A percentile compares a stretch with the other conserved stretches of the same genome.
Evolutionary conservation across 2,797 vertebrate species (phyloP).

Genomic region (Phrynocephalus guinanensis): DNA sequence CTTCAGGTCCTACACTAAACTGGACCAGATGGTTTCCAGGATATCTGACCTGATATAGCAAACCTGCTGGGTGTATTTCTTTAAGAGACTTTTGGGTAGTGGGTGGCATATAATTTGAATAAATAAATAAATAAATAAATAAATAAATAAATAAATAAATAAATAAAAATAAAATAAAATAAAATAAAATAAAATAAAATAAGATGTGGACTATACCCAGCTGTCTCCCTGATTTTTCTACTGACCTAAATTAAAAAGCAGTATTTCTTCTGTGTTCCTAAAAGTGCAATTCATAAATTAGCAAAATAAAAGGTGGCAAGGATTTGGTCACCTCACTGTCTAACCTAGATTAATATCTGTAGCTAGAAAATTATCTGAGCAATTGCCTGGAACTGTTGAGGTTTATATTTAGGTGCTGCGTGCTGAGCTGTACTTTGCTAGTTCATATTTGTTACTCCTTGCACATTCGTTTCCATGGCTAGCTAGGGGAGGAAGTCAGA

Average conservation of each 20-base stretch:
- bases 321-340: neutral
- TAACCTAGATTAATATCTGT: neutral
- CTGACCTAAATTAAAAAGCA: no score
- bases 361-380: neutral
- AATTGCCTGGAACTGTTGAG: accelerated
- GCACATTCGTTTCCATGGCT: neutral
- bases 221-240: no score
- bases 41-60: no score
- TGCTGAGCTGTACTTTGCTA: neutral
- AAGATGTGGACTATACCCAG: no score
- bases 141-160: no score
- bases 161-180: no score
- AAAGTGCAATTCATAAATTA: neutral
- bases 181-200: no score
- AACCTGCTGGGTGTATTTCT: no score
- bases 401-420: neutral
- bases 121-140: no score
- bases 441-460: neutral
- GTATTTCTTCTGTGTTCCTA: neutral
- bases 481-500: constrained; percentile 1
- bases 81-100: no score
- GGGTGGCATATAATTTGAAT: no score
- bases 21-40: neutral
- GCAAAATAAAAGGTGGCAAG: neutral
- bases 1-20: neutral